Conservation (phyloP, 1,140 invertebrate species). For the Conopomorpha cramerella region DNA sequence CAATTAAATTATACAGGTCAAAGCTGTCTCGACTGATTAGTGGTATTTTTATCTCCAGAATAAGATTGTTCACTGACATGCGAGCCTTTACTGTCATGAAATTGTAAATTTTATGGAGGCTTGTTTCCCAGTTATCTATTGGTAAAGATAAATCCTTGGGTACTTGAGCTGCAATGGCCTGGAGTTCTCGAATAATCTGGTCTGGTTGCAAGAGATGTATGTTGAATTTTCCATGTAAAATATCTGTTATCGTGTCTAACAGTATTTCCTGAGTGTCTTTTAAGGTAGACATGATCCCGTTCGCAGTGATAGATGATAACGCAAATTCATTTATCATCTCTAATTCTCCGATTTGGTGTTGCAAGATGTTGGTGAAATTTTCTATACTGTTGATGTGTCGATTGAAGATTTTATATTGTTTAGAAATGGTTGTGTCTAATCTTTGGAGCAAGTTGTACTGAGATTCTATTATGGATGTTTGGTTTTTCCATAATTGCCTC, state of each 20-base stretch:
- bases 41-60: constrained; percentile 4
- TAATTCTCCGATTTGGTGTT: too few relatives aligned
- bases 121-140: neutral
- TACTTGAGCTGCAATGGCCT: constrained; percentile 3
- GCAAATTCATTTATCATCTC: constrained; percentile 6
- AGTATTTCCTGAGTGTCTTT: neutral
- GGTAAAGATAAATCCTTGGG: constrained; percentile 2
- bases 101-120: neutral
- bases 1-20: constrained; percentile 1
- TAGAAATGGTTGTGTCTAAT: neutral
- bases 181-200: constrained; percentile 1
- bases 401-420: constrained; percentile 3
- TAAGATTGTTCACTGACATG: constrained; percentile 2
- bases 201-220: constrained; percentile 2
- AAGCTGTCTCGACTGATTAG: constrained; percentile 1
- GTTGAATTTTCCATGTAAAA: neutral
- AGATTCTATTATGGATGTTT: constrained; percentile 1
- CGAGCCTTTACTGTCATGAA: constrained; percentile 1
- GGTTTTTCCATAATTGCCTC: neutral
- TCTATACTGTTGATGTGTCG: constrained; percentile 1
- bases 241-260: constrained; percentile 1
- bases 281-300: neutral
- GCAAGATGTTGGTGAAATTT: too few relatives aligned
- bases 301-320: constrained; percentile 3
- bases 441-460: constrained; percentile 1